Conservation (phyloP, 2,888 invertebrate genomes). For the Oithona nana region DNA sequence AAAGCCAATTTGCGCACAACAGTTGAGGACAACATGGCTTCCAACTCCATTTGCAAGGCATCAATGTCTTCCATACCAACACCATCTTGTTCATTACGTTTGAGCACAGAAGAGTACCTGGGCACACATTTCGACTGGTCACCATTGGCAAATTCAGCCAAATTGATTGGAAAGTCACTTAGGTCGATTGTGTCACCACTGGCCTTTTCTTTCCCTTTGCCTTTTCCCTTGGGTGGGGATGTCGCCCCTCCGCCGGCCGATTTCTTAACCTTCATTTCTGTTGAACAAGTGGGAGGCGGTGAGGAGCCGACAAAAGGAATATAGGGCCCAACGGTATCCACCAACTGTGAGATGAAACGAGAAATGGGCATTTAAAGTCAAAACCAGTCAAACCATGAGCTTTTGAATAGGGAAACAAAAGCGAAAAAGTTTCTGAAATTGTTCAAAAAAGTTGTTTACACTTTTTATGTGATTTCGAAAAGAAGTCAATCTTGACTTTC, state of each 20-base stretch:
- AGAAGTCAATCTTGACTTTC: too few species aligned
- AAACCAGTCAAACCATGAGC: too few species aligned
- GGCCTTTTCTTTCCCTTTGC: neutral
- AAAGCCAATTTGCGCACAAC: neutral
- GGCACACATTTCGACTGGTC: neutral
- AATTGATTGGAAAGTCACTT: neutral
- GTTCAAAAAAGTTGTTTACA: too few species aligned
- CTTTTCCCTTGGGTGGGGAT: neutral
- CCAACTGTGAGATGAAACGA: neutral
- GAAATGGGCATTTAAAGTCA: neutral
- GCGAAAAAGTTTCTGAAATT: too few species aligned
- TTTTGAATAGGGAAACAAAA: too few species aligned
- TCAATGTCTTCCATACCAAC: slow-evolving; percentile 9
- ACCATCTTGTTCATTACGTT: neutral
- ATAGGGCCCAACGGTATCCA: neutral
- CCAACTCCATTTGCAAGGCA: slow-evolving; percentile 11
- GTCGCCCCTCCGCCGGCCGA: neutral
- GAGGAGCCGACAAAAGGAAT: neutral
- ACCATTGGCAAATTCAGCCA: neutral
- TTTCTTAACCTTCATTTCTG: neutral
- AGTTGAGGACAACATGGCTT: slow-evolving; percentile 6
- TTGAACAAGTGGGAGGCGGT: neutral
- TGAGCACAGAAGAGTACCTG: neutral
- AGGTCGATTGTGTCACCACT: neutral
- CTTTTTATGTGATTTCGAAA: too few species aligned